These are phyloP conservation scores for Monochamus saltuarius DNA, from an alignment of 1,140 invertebrate species.

Conservation along the genomic window DNA sequence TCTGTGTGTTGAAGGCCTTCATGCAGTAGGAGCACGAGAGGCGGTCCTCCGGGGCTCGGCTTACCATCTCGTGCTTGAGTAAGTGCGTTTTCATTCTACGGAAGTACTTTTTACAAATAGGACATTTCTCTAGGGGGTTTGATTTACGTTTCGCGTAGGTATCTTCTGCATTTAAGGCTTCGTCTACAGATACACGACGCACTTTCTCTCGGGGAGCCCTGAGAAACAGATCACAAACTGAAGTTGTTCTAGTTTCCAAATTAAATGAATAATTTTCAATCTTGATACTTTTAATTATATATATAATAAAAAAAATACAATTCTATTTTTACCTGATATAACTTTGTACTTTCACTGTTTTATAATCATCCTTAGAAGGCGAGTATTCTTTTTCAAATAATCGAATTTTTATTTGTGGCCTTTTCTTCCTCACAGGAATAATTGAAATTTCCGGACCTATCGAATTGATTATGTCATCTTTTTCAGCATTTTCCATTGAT, in stretches of 20 bases:
- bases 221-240: background rate
- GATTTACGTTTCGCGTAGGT: constrained; percentile 45
- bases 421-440: constrained; percentile 36
- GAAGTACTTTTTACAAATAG: constrained; percentile 49
- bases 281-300: background rate
- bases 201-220: constrained; percentile 29
- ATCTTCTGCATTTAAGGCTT: constrained; percentile 32
- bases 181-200: constrained; percentile 39
- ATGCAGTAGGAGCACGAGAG: constrained; percentile 44
- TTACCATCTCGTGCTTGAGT: constrained; percentile 42
- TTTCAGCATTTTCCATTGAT: background rate
- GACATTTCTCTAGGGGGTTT: constrained; percentile 47
- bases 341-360: constrained; percentile 21
- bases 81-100: constrained; percentile 47
- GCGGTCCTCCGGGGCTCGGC: constrained; percentile 30
- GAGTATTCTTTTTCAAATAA: constrained; percentile 30
- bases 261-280: constrained; percentile 1
- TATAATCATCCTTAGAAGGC: constrained; percentile 20
- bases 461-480: constrained; percentile 14
- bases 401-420: constrained; percentile 35
- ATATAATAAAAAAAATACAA: background rate
- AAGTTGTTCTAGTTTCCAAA: constrained; percentile 14
- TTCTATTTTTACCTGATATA: constrained; percentile 3
- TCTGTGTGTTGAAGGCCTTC: constrained; percentile 45
- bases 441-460: constrained; percentile 41